Conservation (phyloP, 2,113 vertebrate genomes). For the Odontophorus gujanensis region DNA sequence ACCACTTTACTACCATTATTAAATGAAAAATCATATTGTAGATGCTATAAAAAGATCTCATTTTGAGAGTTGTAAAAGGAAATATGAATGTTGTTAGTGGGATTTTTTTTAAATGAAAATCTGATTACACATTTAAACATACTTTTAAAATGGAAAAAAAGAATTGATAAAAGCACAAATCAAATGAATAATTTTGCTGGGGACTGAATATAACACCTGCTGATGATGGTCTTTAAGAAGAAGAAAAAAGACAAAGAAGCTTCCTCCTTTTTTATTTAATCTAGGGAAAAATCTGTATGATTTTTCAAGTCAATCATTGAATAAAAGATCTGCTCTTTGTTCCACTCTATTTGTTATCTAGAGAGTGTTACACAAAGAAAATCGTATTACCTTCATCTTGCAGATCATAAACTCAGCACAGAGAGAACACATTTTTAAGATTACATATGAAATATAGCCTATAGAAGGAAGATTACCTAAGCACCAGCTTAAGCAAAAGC, state of each 20-base stretch:
- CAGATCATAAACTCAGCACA: background rate
- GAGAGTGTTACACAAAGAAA: background rate
- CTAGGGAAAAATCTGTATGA: background rate
- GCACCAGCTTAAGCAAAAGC: background rate
- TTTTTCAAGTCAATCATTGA: background rate
- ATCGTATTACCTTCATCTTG: background rate
- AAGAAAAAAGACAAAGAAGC: background rate
- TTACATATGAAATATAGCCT: background rate
- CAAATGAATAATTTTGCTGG: background rate
- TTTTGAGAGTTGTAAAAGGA: background rate
- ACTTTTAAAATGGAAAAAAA: background rate
- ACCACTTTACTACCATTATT: background rate
- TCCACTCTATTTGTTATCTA: background rate
- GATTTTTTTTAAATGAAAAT: background rate
- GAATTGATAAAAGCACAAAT: background rate
- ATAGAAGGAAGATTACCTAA: background rate
- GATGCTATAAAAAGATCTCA: background rate
- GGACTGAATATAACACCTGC: background rate
- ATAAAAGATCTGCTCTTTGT: background rate
- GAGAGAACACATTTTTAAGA: background rate
- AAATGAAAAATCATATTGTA: background rate
- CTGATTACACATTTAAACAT: background rate
- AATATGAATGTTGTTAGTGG: background rate
- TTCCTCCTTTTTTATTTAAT: constrained; percentile 1
- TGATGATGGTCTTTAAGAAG: background rate